Evolutionary conservation across 2,797 vertebrate genomes (phyloP).

Genomic region (Nasua narica): DNA sequence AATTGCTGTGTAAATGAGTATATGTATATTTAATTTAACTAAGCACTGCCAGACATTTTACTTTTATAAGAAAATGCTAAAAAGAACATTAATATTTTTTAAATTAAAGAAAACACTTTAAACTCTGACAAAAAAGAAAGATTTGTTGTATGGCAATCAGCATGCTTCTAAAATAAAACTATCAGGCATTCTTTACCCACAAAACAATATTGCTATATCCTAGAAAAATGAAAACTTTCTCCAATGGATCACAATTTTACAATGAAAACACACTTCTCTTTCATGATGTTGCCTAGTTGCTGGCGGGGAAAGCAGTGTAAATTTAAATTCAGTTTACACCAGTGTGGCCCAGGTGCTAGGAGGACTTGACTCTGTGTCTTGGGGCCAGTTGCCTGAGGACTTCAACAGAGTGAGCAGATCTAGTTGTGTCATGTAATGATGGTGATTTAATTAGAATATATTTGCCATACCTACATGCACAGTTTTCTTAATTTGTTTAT

Average conservation of each 20-base stretch:
- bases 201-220: not conserved
- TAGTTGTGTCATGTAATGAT: too few species aligned
- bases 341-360: not conserved
- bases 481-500: not conserved
- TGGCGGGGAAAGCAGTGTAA: not conserved
- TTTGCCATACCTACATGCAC: not conserved
- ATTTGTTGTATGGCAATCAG: not conserved
- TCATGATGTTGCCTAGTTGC: not conserved
- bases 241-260: not conserved
- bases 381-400: not conserved
- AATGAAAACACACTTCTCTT: not conserved
- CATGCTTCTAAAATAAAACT: not conserved
- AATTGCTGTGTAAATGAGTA: not conserved
- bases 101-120: constrained; percentile 52
- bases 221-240: not conserved
- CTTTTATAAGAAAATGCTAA: constrained; percentile 24
- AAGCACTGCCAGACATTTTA: constrained; percentile 24
- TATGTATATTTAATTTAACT: not conserved
- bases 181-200: not conserved
- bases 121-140: not conserved
- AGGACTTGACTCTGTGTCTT: not conserved
- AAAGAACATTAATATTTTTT: constrained; percentile 28
- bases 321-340: not conserved
- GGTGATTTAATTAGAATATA: not conserved
- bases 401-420: not conserved